These are phyloP conservation scores for Drosophila orosa DNA, from an alignment of 1,140 invertebrate species.

Conservation along the genomic window DNA sequence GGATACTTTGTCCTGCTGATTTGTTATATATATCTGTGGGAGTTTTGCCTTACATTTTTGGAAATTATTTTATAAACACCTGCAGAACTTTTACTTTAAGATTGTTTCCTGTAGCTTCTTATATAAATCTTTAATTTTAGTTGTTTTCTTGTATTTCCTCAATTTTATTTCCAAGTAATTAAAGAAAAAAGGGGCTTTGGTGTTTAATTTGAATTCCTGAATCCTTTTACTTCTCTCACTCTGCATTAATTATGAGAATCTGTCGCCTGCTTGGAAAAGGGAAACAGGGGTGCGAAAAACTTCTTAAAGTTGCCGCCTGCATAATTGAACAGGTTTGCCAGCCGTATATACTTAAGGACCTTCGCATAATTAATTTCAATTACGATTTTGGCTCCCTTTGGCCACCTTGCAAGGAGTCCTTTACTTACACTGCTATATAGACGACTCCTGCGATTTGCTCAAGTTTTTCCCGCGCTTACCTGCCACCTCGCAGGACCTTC, in stretches of 20 bases:
- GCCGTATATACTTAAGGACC: constrained; percentile 43
- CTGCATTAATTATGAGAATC: constrained; percentile 76
- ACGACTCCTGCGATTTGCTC: neutral
- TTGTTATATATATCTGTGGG: neutral
- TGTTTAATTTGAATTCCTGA: neutral
- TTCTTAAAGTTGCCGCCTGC: constrained; percentile 28
- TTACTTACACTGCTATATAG: no score
- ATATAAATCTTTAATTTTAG: neutral
- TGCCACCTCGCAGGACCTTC: neutral
- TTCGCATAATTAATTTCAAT: constrained; percentile 69
- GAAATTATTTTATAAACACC: no score
- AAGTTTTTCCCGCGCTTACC: constrained; percentile 17
- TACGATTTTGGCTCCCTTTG: constrained; percentile 24
- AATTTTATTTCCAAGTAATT: neutral
- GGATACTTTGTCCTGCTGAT: no score
- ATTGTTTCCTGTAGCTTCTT: neutral
- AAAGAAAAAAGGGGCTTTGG: neutral
- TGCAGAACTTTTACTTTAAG: neutral
- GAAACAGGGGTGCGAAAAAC: constrained; percentile 25
- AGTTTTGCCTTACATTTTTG: neutral
- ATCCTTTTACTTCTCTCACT: constrained; percentile 3
- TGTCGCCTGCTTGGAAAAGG: constrained; percentile 37
- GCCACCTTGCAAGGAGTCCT: no score
- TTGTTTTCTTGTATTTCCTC: neutral
- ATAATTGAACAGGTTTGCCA: constrained; percentile 52